phyloP scores from a whole-genome alignment of 2,113 vertebrate species.

The Peromyscus polionotus region DNA sequence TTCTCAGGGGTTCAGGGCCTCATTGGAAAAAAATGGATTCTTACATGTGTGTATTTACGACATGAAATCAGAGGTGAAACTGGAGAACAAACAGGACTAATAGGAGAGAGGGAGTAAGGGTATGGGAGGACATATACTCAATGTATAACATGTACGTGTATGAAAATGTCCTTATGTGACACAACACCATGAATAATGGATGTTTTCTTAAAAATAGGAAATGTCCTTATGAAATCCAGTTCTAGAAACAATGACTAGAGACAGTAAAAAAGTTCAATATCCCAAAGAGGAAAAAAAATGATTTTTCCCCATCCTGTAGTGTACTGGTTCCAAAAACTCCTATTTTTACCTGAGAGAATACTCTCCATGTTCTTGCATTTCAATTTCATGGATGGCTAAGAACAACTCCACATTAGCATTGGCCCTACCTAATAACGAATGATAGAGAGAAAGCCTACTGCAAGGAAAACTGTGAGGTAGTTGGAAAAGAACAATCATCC shows the following conservation, averaged over 20 bases:
- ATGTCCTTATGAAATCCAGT: not conserved
- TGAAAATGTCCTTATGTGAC: not conserved
- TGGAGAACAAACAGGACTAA: not conserved
- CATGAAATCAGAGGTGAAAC: not conserved
- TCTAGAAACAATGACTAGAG: not conserved
- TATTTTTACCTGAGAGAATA: not conserved
- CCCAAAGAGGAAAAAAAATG: too few relatives aligned
- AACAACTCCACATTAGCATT: not conserved
- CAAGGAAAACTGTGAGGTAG: not conserved
- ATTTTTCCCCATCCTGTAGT: too few relatives aligned
- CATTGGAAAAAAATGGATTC: not conserved
- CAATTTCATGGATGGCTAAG: not conserved
- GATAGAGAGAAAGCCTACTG: not conserved
- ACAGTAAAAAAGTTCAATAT: not conserved
- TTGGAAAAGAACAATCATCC: not conserved
- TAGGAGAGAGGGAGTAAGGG: too few relatives aligned
- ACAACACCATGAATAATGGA: not conserved
- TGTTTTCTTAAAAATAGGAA: not conserved
- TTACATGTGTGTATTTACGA: not conserved
- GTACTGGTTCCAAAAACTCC: not conserved
- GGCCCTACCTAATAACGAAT: not conserved
- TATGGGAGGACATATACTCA: not conserved
- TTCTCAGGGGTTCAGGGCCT: not conserved
- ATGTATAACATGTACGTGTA: not conserved
- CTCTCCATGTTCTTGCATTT: not conserved